Evolutionary conservation across 2,888 invertebrate genomes (phyloP), one percentile per base, ranked within the genome.

Genomic region (Coelinius sp.): DNA sequence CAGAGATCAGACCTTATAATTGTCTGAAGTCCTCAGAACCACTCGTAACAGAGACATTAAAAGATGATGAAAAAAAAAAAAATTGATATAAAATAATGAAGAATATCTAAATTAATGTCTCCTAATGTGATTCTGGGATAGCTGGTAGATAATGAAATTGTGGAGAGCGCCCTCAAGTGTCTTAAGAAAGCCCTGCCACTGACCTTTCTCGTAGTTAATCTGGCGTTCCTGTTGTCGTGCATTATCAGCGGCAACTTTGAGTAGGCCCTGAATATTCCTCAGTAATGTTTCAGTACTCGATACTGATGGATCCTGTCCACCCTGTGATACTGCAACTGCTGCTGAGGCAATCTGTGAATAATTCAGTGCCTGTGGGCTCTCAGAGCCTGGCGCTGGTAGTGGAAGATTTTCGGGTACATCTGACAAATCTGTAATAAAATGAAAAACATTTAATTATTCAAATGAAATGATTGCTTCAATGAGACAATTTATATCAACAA

Each of bases 161-260:
- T 85, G 86, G 85, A 85, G 86, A 85, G 85, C 85, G 85, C 83
- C 85, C 83, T 86, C 85, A 81, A 86, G 84, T 83, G 85, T 84
- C 85, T 86, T 84, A 85, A 88, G 85, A 85, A 84, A 87, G 84
- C 84, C 85, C 84, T 84, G 87, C 85, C 86, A 88, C 89, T 89
- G 90, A 98, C 98, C 97, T 95, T 97, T 97, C 90, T 98, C 98
- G 89, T 96, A 95, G 91, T 94, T 96, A 89, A 97, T 95, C 89
- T 98, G 97, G 80, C 97, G 91, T 89, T 98, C 98, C 89, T 97
- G 97, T 86, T 97, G 97, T 82, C 97, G 92, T 69, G 97, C 97
- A 89, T 97, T 97, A 89, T 98, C 97, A 1, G 97, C 97, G n/a
- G 98, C 98, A 75, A 98, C 97, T 89, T 98, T 97, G 76, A 98